Conservation (phyloP, 2,797 vertebrate species). For the Poecilia picta region DNA sequence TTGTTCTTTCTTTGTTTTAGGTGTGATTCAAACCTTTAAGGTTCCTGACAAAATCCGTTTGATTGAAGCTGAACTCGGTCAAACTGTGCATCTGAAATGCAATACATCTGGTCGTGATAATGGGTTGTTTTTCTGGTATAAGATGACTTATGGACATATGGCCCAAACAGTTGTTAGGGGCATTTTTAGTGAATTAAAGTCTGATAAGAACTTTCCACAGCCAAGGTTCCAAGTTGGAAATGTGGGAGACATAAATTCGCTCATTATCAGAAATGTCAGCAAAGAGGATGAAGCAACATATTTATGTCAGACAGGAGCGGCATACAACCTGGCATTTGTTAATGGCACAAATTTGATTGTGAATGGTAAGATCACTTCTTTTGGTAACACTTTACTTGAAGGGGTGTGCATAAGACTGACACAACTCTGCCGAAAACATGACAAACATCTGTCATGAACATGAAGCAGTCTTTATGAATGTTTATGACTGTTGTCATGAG, state of each 20-base stretch:
- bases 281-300: slow-evolving; percentile 62
- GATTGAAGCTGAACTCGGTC: slow-evolving; percentile 23
- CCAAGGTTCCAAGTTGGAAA: neutral
- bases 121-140: slow-evolving; percentile 37
- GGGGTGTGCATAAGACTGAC: too few relatives aligned
- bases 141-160: slow-evolving; percentile 29
- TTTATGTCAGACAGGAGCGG: slow-evolving; percentile 42
- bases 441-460: too few relatives aligned
- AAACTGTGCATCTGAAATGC: slow-evolving; percentile 28
- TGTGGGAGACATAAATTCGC: fast-evolving
- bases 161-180: slow-evolving; percentile 16
- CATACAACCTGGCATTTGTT: fast-evolving
- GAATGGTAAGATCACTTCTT: slow-evolving; percentile 1
- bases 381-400: slow-evolving; percentile 1
- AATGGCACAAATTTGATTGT: slow-evolving; percentile 29
- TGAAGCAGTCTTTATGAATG: too few relatives aligned
- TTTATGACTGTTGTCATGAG: too few relatives aligned
- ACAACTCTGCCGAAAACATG: too few relatives aligned
- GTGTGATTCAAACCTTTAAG: slow-evolving; percentile 2
- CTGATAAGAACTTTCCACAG: neutral
- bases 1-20: neutral
- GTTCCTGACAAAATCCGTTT: slow-evolving; percentile 5
- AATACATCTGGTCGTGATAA: fast-evolving
- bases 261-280: slow-evolving; percentile 34
- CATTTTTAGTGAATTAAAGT: fast-evolving